Conservation (phyloP, 1,140 invertebrate genomes). For the Drosophila sulfurigaster region DNA sequence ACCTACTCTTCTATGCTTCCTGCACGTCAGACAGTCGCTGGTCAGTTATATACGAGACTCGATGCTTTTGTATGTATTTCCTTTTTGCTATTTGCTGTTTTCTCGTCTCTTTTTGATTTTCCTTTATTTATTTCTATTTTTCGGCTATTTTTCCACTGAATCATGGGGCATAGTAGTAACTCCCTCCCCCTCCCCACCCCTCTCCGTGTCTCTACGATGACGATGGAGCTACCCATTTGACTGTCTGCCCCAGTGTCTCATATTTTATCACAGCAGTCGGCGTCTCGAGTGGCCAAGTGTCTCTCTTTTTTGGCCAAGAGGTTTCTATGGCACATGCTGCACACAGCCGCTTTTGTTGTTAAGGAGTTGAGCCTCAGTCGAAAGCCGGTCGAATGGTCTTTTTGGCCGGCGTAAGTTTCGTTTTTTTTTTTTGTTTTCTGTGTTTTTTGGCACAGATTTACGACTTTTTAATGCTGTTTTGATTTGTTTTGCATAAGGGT, state of each 20-base stretch:
- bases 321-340: slow-evolving; percentile 75
- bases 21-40: slow-evolving; percentile 46
- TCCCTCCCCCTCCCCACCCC: too few relatives aligned
- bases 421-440: too few relatives aligned
- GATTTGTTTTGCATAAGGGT: slow-evolving; percentile 84
- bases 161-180: slow-evolving; percentile 46
- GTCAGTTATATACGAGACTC: slow-evolving; percentile 45
- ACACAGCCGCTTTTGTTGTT: slow-evolving; percentile 54
- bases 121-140: slow-evolving; percentile 18
- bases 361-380: slow-evolving; percentile 26
- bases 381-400: slow-evolving; percentile 28
- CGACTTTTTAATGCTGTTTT: slow-evolving; percentile 80
- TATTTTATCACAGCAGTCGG: slow-evolving; percentile 76
- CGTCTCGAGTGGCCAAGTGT: slow-evolving; percentile 80
- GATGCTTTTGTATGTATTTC: slow-evolving; percentile 30
- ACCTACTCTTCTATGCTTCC: not conserved
- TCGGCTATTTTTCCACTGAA: slow-evolving; percentile 74
- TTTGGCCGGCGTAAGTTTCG: slow-evolving; percentile 25
- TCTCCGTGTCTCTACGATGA: not conserved
- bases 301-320: slow-evolving; percentile 51
- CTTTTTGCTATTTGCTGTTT: not conserved
- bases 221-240: slow-evolving; percentile 54
- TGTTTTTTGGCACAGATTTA: slow-evolving; percentile 76
- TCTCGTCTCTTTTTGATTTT: not conserved
- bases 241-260: slow-evolving; percentile 82